Evolutionary conservation across 2,797 vertebrate species (phyloP).

Genomic region (Gymnopithys bicolor): DNA sequence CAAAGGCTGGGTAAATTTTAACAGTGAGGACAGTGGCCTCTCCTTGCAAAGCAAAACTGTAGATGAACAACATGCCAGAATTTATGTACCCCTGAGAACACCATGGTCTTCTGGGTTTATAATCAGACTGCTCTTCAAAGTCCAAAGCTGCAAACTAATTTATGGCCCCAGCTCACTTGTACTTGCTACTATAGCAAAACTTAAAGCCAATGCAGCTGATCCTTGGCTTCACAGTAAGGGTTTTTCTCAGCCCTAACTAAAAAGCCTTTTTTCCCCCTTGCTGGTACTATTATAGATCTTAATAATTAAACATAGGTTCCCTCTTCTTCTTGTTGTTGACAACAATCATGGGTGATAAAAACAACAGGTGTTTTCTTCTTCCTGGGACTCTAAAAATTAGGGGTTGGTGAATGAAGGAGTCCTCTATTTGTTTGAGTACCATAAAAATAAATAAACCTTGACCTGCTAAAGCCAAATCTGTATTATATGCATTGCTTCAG

Average conservation of each 20-base stretch:
- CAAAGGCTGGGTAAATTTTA: not conserved
- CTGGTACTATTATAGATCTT: not conserved
- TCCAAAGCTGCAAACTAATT: not conserved
- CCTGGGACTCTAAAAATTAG: not conserved
- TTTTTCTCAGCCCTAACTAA: not conserved
- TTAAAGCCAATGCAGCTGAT: not conserved
- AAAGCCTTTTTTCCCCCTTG: not conserved
- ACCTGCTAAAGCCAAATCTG: not conserved
- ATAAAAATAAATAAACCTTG: not conserved
- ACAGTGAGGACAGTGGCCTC: not conserved
- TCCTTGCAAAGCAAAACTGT: not conserved
- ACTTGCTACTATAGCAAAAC: not conserved
- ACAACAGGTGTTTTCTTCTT: not conserved
- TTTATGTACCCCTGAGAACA: not conserved
- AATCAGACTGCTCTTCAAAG: not conserved
- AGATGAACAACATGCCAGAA: not conserved
- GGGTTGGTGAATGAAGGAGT: not conserved
- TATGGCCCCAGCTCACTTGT: not conserved
- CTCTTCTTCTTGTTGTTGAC: not conserved
- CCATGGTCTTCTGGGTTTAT: not conserved
- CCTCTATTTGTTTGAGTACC: not conserved
- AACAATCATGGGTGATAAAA: not conserved
- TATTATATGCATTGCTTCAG: not conserved
- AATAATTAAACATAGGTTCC: not conserved
- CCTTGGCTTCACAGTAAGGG: not conserved